Percentiles rank a stretch among this genome's conserved stretches.
These are phyloP conservation scores for Oligia fasciuncula DNA, from an alignment of 2,888 invertebrate species.

Conservation along the genomic window DNA sequence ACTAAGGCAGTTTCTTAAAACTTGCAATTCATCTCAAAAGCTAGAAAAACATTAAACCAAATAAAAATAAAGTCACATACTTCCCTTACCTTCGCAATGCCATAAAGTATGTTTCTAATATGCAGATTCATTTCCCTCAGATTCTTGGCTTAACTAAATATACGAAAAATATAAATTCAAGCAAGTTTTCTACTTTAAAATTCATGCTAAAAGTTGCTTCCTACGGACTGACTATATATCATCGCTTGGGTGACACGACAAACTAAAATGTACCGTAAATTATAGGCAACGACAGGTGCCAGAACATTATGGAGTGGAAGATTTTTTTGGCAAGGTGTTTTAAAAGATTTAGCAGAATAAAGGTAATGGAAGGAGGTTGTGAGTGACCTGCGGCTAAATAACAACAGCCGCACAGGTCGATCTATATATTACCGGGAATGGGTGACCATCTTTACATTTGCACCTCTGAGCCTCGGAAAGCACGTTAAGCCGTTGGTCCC, in stretches of 20 bases:
- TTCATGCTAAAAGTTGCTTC: conserved; percentile 60
- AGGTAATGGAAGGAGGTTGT: too few relatives aligned
- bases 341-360: not conserved
- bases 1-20: not conserved
- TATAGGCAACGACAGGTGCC: conserved; percentile 57
- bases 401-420: too few relatives aligned
- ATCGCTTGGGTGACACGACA: conserved; percentile 51
- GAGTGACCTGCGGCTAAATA: too few relatives aligned
- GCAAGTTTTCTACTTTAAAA: conserved; percentile 63
- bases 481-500: too few relatives aligned
- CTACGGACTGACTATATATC: conserved; percentile 58
- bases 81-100: conserved; percentile 16
- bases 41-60: not conserved
- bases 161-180: conserved; percentile 57
- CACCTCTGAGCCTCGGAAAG: too few relatives aligned
- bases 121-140: conserved; percentile 48
- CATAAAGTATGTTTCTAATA: conserved; percentile 43
- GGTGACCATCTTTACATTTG: too few relatives aligned
- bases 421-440: too few relatives aligned
- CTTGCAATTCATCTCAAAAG: not conserved
- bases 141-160: conserved; percentile 54
- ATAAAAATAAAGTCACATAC: conserved; percentile 13
- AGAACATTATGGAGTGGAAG: conserved; percentile 21
- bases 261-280: conserved; percentile 64
- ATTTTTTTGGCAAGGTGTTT: conserved; percentile 23